Evolutionary conservation across 2,888 invertebrate genomes (phyloP).

Genomic region (Chloromyia formosa): DNA sequence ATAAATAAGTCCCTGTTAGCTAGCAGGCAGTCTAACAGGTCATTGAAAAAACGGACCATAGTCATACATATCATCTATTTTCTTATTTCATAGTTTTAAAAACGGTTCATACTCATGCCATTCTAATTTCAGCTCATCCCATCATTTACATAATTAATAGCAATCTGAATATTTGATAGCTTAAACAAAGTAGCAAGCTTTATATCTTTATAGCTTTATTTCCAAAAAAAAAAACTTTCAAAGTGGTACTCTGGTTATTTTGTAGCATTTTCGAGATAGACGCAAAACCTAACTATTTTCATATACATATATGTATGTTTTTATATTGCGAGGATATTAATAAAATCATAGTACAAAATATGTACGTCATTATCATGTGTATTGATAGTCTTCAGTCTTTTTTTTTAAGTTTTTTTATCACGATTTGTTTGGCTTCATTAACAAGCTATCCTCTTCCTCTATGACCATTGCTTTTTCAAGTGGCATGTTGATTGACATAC

Average conservation of each 20-base stretch:
- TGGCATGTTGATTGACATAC: constrained; percentile 36
- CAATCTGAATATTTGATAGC: constrained; percentile 13
- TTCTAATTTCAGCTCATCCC: no score
- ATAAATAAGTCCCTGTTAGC: no score
- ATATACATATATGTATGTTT: no score
- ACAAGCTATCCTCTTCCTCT: neutral
- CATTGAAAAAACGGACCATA: no score
- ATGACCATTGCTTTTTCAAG: constrained; percentile 33
- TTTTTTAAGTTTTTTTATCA: neutral
- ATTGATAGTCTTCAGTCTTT: neutral
- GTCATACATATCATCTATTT: no score
- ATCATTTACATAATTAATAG: constrained; percentile 15
- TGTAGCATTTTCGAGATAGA: neutral
- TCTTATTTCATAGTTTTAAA: no score
- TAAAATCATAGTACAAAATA: no score
- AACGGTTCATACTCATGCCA: no score
- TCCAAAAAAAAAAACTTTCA: constrained; percentile 11
- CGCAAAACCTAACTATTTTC: no score
- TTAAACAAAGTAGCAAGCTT: constrained; percentile 30
- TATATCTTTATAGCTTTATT: constrained; percentile 14
- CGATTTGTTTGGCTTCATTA: neutral
- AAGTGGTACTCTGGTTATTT: constrained; percentile 2
- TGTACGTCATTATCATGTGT: no score
- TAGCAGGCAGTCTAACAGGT: no score
- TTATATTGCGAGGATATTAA: no score